A percentile compares a stretch with the other conserved stretches of the same genome.
Conservation (phyloP, 2,113 vertebrate genomes). For the Phoxinus phoxinus region DNA sequence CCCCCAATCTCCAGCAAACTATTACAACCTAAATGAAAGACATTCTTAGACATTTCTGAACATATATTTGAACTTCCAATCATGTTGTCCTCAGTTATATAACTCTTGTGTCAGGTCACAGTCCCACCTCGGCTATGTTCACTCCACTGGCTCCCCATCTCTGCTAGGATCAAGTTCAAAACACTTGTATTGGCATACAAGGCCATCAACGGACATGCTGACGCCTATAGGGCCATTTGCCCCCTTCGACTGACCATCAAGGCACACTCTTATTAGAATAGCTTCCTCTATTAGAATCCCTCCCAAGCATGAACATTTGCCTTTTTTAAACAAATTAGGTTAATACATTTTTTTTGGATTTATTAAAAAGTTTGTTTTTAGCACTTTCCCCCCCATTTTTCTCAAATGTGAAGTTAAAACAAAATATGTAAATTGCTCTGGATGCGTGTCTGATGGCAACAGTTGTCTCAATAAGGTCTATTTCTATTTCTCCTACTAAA, state of each 20-base stretch:
- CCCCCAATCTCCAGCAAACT: background rate
- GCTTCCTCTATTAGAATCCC: background rate
- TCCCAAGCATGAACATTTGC: too few species aligned
- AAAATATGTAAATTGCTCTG: background rate
- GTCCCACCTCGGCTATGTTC: background rate
- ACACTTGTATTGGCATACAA: background rate
- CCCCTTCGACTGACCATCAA: background rate
- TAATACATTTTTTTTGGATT: background rate
- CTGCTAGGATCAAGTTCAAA: constrained; percentile 11
- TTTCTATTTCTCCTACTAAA: background rate
- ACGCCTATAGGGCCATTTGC: background rate
- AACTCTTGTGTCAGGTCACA: constrained; percentile 4
- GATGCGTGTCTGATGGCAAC: background rate
- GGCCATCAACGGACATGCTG: background rate
- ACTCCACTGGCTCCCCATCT: background rate
- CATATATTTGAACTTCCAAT: background rate
- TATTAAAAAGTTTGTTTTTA: background rate
- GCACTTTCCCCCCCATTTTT: background rate
- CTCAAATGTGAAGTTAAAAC: background rate
- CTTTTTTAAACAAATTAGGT: background rate
- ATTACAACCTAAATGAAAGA: background rate
- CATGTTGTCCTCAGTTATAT: background rate
- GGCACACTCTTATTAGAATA: background rate
- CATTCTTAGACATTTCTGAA: background rate
- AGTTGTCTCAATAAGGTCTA: background rate